phyloP scores from a whole-genome alignment of 2,797 vertebrate species.

The Coregonus ussuriensis region DNA sequence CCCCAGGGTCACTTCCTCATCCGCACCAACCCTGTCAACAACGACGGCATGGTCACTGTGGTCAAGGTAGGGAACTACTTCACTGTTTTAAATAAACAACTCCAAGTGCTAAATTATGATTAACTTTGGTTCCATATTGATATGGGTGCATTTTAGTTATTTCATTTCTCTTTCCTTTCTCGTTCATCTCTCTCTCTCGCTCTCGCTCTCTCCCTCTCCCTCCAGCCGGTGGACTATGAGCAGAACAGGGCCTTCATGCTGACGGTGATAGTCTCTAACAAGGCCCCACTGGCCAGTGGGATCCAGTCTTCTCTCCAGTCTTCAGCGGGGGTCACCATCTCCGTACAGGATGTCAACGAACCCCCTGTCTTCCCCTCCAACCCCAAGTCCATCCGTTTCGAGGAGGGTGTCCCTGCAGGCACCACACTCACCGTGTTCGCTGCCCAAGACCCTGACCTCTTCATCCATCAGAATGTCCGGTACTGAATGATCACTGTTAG shows the following conservation, averaged over 20 bases:
- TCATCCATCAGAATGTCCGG: slow-evolving; percentile 91
- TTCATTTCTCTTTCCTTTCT: not conserved
- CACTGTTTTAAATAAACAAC: not conserved
- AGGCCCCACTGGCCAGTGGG: slow-evolving; percentile 89
- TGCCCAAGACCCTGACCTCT: slow-evolving; percentile 92
- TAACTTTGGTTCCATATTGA: not conserved
- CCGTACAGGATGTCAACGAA: slow-evolving; percentile 90
- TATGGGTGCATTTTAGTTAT: not conserved
- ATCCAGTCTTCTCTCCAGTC: slow-evolving; percentile 95
- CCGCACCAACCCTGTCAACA: slow-evolving; percentile 92
- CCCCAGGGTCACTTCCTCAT: slow-evolving; percentile 90
- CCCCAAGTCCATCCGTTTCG: slow-evolving; percentile 90
- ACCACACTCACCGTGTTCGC: slow-evolving; percentile 89
- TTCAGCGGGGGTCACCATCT: slow-evolving; percentile 93
- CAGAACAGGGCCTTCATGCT: slow-evolving; percentile 96
- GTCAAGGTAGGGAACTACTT: slow-evolving; percentile 81
- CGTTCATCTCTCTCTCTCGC: too few relatives aligned
- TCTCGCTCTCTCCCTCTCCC: not conserved
- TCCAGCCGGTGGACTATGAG: slow-evolving; percentile 93
- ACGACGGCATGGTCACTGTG: slow-evolving; percentile 93
- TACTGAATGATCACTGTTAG: not conserved
- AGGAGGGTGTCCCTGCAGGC: slow-evolving; percentile 88
- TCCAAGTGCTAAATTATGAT: not conserved
- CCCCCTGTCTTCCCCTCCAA: slow-evolving; percentile 91
- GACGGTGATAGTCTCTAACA: slow-evolving; percentile 94